phyloP scores from a whole-genome alignment of 1,140 invertebrate genomes.

The Dolichoris vasculosae region DNA sequence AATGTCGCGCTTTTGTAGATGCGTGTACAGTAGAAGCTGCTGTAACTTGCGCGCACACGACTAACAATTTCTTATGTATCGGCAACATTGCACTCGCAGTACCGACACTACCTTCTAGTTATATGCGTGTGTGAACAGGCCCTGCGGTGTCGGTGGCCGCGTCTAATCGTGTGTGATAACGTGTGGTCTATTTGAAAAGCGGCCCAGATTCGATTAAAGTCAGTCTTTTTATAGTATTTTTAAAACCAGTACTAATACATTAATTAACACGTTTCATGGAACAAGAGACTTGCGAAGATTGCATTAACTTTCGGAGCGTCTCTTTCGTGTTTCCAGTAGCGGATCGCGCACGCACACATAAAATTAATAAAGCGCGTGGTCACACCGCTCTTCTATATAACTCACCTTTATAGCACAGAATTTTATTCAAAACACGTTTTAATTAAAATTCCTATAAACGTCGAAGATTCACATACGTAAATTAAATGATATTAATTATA shows the following conservation, averaged over 20 bases:
- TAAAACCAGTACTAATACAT: background rate
- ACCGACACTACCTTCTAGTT: background rate
- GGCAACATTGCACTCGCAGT: background rate
- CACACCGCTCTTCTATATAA: background rate
- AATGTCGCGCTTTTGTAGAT: background rate
- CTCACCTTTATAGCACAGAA: background rate
- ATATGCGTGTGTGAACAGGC: background rate
- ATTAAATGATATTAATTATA: background rate
- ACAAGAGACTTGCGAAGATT: background rate
- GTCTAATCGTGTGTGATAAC: background rate
- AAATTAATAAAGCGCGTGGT: background rate
- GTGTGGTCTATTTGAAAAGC: background rate
- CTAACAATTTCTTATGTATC: background rate
- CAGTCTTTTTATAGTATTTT: background rate
- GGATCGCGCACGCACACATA: background rate
- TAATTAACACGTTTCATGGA: background rate
- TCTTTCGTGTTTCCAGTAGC: background rate
- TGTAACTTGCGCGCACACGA: background rate
- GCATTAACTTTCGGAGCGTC: background rate
- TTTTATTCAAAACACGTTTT: no score
- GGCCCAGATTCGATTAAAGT: background rate
- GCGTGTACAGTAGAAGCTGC: background rate
- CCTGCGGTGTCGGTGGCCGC: background rate
- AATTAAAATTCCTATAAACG: background rate
- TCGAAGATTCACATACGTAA: background rate